Evolutionary conservation across 2,888 invertebrate genomes (phyloP).

Genomic region (Sinohyriopsis cumingii): DNA sequence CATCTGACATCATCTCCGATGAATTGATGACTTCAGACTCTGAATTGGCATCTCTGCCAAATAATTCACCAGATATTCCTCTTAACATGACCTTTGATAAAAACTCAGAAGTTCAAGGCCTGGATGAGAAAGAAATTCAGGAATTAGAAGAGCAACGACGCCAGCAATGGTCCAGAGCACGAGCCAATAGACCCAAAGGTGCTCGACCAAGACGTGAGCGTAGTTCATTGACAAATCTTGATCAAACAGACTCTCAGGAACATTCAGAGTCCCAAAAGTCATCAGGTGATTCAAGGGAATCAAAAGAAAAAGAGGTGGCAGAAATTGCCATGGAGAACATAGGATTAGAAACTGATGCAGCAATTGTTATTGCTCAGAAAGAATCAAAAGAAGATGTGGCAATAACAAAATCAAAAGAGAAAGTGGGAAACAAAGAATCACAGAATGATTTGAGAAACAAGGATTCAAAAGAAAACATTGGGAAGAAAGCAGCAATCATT

Average conservation of each 20-base stretch:
- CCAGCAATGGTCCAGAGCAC: slow-evolving; percentile 18
- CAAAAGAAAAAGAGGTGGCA: not conserved
- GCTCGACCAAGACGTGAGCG: slow-evolving; percentile 29
- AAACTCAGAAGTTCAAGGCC: not conserved
- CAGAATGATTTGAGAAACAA: not conserved
- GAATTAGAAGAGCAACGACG: slow-evolving; percentile 16
- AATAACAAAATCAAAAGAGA: not conserved
- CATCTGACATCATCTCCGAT: not conserved
- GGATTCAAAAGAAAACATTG: too few relatives aligned
- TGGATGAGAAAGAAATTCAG: slow-evolving; percentile 1
- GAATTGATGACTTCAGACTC: slow-evolving; percentile 5
- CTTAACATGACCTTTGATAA: slow-evolving; percentile 2
- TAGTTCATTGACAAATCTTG: not conserved
- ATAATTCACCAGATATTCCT: slow-evolving; percentile 1
- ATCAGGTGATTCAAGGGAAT: not conserved
- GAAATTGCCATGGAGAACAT: not conserved
- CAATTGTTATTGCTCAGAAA: not conserved
- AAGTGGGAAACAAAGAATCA: slow-evolving; percentile 1
- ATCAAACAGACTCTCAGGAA: not conserved
- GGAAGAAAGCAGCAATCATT: too few relatives aligned
- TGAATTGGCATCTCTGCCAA: slow-evolving; percentile 1
- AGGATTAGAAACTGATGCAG: not conserved
- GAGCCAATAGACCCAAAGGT: slow-evolving; percentile 36
- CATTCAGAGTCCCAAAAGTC: slow-evolving; percentile 1
- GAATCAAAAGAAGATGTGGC: slow-evolving; percentile 1